These are phyloP conservation scores for Pseudococcus jackbeardsleyi DNA, from an alignment of 2,888 invertebrate genomes.

Conservation along the genomic window DNA sequence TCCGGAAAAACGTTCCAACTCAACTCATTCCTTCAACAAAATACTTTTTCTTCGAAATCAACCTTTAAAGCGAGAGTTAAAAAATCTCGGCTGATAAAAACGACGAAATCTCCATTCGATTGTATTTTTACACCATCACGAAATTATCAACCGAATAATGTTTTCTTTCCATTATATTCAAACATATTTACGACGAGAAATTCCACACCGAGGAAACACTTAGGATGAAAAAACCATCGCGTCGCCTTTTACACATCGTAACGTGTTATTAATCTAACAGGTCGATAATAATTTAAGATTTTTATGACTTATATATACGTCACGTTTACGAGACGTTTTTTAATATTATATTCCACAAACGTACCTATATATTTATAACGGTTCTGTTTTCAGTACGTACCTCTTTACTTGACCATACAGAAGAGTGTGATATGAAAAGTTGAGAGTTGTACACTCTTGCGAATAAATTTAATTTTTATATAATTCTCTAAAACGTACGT, in stretches of 20 bases:
- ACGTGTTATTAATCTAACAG: slow-evolving; percentile 34
- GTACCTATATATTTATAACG: slow-evolving; percentile 9
- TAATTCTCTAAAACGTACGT: too few relatives aligned
- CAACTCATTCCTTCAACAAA: not conserved
- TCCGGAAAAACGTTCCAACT: too few relatives aligned
- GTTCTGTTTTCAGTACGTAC: not conserved
- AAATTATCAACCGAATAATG: not conserved
- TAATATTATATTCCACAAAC: slow-evolving; percentile 4
- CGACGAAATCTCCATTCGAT: not conserved
- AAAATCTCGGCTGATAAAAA: not conserved
- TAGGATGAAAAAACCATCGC: not conserved
- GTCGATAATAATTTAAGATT: slow-evolving; percentile 16
- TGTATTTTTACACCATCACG: not conserved
- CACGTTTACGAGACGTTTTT: slow-evolving; percentile 37
- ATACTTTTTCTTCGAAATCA: not conserved
- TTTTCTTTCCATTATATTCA: not conserved
- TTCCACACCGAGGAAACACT: not conserved
- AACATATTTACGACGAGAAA: slow-evolving; percentile 24
- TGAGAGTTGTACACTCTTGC: too few relatives aligned
- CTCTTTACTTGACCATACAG: not conserved
- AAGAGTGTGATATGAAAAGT: not conserved
- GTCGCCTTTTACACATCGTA: not conserved
- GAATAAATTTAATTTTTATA: too few relatives aligned
- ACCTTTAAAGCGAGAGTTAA: not conserved
- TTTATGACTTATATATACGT: slow-evolving; percentile 27